Evolutionary conservation across 2,797 vertebrate genomes (phyloP).

Genomic region (Enteromius argenteus): DNA sequence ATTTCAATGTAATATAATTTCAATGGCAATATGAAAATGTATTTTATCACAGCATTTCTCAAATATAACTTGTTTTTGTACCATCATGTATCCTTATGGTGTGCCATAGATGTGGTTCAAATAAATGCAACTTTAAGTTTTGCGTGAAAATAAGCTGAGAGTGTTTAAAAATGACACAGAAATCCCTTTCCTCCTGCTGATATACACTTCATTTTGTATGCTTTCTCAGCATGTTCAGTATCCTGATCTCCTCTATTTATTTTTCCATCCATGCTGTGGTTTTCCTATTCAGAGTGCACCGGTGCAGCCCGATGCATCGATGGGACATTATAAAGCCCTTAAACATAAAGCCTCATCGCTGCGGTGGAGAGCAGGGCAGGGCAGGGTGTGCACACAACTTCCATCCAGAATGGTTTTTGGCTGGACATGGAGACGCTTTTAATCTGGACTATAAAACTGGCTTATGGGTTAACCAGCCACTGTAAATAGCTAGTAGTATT

Average conservation of each 20-base stretch:
- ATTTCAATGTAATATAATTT: neutral
- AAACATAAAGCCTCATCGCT: constrained; percentile 71
- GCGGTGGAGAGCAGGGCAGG: constrained; percentile 66
- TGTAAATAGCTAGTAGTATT: neutral
- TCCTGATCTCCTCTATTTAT: constrained; percentile 52
- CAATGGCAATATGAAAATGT: neutral
- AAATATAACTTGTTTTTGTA: neutral
- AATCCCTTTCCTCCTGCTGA: neutral
- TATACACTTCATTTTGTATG: constrained; percentile 4
- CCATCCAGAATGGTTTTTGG: constrained; percentile 30
- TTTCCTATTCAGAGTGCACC: constrained; percentile 65
- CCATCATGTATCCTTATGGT: neutral
- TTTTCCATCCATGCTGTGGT: constrained; percentile 67
- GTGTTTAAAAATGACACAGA: neutral
- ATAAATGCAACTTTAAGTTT: neutral
- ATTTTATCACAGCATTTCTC: neutral
- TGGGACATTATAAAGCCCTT: constrained; percentile 52
- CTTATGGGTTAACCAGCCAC: neutral
- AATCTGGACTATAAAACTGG: constrained; percentile 3
- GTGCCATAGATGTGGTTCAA: neutral
- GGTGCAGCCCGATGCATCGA: constrained; percentile 58
- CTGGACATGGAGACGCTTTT: constrained; percentile 10
- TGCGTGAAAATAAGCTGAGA: neutral
- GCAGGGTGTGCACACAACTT: constrained; percentile 69
- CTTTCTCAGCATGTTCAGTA: constrained; percentile 15